Conservation (phyloP, 2,113 vertebrate genomes). For the Phaethornis superciliosus region DNA sequence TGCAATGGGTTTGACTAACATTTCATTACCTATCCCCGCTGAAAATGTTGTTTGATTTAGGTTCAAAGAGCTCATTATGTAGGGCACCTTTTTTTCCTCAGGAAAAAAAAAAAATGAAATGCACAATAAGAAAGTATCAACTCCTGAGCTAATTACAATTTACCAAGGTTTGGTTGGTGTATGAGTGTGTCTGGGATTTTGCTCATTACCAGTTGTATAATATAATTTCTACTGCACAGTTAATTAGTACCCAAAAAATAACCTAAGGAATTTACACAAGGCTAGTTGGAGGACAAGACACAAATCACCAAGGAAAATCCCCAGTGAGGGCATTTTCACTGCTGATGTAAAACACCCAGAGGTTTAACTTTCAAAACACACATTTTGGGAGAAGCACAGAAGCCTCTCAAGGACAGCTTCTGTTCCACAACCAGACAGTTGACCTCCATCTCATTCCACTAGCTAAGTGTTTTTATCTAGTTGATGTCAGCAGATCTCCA, state of each 20-base stretch:
- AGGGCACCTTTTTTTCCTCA: neutral
- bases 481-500: neutral
- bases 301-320: slow-evolving; percentile 30
- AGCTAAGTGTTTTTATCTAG: neutral
- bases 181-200: slow-evolving; percentile 27
- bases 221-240: slow-evolving; percentile 39
- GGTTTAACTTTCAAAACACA: slow-evolving; percentile 25
- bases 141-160: slow-evolving; percentile 63
- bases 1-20: slow-evolving; percentile 43
- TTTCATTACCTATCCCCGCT: slow-evolving; percentile 63
- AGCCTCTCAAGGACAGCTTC: neutral
- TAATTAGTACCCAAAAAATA: slow-evolving; percentile 68
- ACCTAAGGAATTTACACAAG: slow-evolving; percentile 44
- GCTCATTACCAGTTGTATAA: slow-evolving; percentile 66
- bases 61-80: slow-evolving; percentile 67
- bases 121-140: slow-evolving; percentile 39
- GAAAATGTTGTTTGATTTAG: slow-evolving; percentile 68
- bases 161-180: slow-evolving; percentile 37
- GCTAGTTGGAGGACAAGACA: slow-evolving; percentile 30
- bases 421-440: neutral
- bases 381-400: neutral
- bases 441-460: neutral
- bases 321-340: neutral
- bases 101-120: slow-evolving; percentile 18
- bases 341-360: slow-evolving; percentile 4